Base-by-base conservation (phyloP, 2,113 vertebrate genomes). In the Fregata magnificens region DNA sequence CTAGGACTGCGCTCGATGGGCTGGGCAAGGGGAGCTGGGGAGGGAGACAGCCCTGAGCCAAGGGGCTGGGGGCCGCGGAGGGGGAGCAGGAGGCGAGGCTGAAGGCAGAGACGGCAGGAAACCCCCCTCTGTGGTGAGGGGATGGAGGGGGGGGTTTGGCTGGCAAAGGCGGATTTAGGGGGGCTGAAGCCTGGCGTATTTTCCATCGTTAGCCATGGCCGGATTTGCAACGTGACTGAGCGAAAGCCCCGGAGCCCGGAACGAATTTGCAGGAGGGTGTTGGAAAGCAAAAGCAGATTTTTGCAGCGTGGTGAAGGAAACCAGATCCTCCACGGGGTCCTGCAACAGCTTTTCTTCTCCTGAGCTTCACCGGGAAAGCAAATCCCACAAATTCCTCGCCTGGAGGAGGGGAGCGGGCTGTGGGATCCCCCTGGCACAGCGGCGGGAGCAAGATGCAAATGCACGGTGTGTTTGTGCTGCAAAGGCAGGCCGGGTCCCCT, bases 231-330 rank as follows among this genome's bases (percentile, higher is more conserved):
- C 0, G 6, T 53, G 83, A 71, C 74, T 0, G 0, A 89, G 52
- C 0, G 3, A 94, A 93, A 85, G 58, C 49, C 17, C 66, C 1
- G 22, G 56, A 96, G 86, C 73, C 93, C 56, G 2, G 84, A 95
- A 94, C 4, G 1, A 89, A 77, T 93, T 93, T 95, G 36, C 81
- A 94, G 65, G 62, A 89, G 53, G 45, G 63, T 96, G 87, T 59
- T 89, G 77, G 74, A 82, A 96, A 90, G 84, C 82, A 93, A 77
- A 85, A 93, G 61, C 62, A 88, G 84, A 70, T 90, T 95, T 96
- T 94, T 90, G 78, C 74, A 82, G 34, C 1, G 8, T 34, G 47
- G 56, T 79, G 82, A 91, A 76, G 82, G 87, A 97, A 97, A 97
- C 70, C 70, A 85, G 84, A 95, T 93, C 90, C 66, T 93, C 25